phyloP scores from a whole-genome alignment of 2,888 invertebrate genomes.

The Plagodis pulveraria region DNA sequence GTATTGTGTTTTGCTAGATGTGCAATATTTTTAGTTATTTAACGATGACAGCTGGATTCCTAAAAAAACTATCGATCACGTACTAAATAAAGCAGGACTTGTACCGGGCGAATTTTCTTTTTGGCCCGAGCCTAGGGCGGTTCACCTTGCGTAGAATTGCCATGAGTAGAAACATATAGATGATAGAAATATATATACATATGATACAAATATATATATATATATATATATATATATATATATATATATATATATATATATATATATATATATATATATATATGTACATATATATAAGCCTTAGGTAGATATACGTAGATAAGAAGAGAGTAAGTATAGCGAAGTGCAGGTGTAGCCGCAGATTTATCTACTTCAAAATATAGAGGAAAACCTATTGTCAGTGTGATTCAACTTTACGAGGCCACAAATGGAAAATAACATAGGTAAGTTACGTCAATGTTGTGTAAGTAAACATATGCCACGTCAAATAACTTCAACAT shows the following conservation, averaged over 20 bases:
- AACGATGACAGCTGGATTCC: no score
- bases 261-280: background rate
- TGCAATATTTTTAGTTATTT: no score
- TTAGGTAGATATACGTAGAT: background rate
- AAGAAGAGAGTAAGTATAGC: no score
- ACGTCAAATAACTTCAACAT: background rate
- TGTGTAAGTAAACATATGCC: background rate
- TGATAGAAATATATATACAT: no score
- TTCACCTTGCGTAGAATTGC: background rate
- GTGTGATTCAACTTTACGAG: constrained; percentile 1
- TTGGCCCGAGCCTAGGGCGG: no score
- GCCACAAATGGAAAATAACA: constrained; percentile 1
- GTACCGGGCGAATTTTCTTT: no score
- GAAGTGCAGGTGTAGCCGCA: no score
- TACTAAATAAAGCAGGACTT: no score
- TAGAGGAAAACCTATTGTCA: constrained; percentile 9
- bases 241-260: background rate
- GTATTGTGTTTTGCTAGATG: no score
- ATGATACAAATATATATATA: background rate
- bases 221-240: background rate
- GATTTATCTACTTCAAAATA: background rate
- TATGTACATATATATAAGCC: background rate
- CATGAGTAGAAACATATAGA: background rate
- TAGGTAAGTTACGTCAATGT: constrained; percentile 3
- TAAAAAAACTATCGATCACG: no score